Percentiles rank a stretch among this genome's conserved stretches.
These are phyloP conservation scores for Anorthoa munda DNA, from an alignment of 2,888 invertebrate species.

Conservation along the genomic window DNA sequence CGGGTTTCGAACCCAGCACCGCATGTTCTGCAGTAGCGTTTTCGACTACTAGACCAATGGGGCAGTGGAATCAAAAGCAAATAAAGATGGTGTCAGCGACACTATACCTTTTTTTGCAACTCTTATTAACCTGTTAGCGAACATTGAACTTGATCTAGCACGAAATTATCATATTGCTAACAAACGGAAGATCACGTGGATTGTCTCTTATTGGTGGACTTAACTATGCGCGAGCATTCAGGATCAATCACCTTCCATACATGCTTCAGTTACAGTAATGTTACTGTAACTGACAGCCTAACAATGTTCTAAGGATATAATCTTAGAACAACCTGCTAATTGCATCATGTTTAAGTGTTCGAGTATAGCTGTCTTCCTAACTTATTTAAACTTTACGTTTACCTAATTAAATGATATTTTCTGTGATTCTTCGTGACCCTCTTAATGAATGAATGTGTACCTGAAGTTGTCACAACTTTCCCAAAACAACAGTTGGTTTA, in stretches of 20 bases:
- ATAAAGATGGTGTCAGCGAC: slow-evolving; percentile 13
- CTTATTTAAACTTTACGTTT: background rate
- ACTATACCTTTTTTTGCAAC: slow-evolving; percentile 1
- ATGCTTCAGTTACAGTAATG: background rate
- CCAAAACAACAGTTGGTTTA: background rate
- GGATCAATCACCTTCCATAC: background rate
- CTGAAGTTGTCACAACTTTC: background rate
- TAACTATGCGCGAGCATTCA: background rate
- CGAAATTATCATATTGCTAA: slow-evolving; percentile 11
- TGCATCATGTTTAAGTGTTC: background rate
- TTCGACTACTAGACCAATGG: too few relatives aligned
- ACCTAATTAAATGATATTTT: background rate
- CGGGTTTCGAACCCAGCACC: too few relatives aligned
- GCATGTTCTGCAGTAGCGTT: too few relatives aligned
- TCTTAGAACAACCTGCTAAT: background rate
- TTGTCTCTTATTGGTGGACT: background rate
- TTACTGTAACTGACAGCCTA: background rate
- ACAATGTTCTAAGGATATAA: background rate
- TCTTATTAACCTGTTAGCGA: background rate
- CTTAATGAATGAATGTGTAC: too few relatives aligned
- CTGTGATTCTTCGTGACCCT: background rate
- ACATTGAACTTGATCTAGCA: slow-evolving; percentile 22
- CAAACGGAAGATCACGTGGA: background rate
- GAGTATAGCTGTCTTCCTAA: background rate
- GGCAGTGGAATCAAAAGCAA: slow-evolving; percentile 8